Base-by-base conservation (phyloP, 2,113 vertebrate species). In the Serilophus lunatus region DNA sequence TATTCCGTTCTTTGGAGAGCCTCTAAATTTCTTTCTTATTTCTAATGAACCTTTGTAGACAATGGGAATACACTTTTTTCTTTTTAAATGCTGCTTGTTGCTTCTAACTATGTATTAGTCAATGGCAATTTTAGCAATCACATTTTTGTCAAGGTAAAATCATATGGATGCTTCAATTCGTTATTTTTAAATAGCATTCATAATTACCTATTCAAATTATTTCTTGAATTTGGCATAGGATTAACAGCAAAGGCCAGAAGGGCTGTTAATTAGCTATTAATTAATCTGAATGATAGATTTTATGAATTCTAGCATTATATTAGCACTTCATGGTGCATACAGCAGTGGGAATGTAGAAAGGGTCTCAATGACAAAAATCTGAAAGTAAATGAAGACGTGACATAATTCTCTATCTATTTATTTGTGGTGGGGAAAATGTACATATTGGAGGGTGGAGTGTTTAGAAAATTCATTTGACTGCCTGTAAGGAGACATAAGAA, bases 241-340 rank as follows among this genome's bases (percentile, higher is more conserved):
- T 68, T 93, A 95, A 29, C 57, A 92, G 66, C 35, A 72, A 96
- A 90, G 94, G 83, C 74, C 88, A 96, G 82, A 85, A 87, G 84
- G 47, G 59, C 88, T 95, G 81, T 92, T 96, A 97, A 92, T 88
- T 88, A 96, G 56, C 89, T 86, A 74, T 77, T 88, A 95, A 95
- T 85, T 88, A 77, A 74, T 42, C 47, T 66, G 40, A 65, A 91
- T 23, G 35, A 96, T 70, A 80, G 50, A 86, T 79, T 85, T 94
- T 79, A 81, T 50, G 79, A 90, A 61, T 64, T 92, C 65, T 91
- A 71, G 66, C 23, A 59, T 79, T 74, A 51, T n/a, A 66, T 57
- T 18, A 77, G 82, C 92, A 63, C 38, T 69, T 16, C 38, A 42
- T 0, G 0, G 14, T 51, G 45, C 1, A 4, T 45, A n/a, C 1